Evolutionary conservation across 2,113 vertebrate species (phyloP).

Genomic region (Petrocephalus zakoni): DNA sequence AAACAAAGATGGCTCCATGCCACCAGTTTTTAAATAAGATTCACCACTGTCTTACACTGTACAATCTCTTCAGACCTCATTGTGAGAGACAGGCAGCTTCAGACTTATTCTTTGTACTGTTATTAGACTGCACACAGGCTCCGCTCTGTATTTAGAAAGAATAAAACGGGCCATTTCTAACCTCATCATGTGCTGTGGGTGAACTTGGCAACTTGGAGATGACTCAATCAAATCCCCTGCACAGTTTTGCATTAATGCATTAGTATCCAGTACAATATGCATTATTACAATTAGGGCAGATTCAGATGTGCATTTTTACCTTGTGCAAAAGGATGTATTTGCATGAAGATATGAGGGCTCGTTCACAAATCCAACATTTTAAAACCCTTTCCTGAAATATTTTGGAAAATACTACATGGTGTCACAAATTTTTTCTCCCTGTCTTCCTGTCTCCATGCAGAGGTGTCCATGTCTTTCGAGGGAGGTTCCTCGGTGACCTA

Average conservation of each 20-base stretch:
- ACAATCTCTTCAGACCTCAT: constrained; percentile 11
- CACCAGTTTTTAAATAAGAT: not conserved
- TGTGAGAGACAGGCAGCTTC: constrained; percentile 12
- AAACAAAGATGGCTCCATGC: not conserved
- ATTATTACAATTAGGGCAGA: constrained; percentile 9
- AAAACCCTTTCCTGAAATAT: constrained; percentile 15
- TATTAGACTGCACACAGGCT: constrained; percentile 16
- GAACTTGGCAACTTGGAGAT: constrained; percentile 16
- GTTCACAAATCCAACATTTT: not conserved
- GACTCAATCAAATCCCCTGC: constrained; percentile 12
- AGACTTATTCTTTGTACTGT: constrained; percentile 23
- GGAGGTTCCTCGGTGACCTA: constrained; percentile 68
- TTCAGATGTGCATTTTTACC: not conserved
- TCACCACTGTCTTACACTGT: constrained; percentile 17
- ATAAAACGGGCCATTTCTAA: constrained; percentile 10
- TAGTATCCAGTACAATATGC: constrained; percentile 7
- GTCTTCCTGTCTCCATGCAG: constrained; percentile 50
- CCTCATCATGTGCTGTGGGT: constrained; percentile 21
- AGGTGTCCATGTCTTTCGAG: constrained; percentile 78
- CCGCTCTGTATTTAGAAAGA: not conserved
- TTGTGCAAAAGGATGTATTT: constrained; percentile 16
- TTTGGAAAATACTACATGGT: not conserved
- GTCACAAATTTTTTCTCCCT: not conserved
- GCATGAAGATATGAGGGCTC: constrained; percentile 15
- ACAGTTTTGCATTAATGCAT: constrained; percentile 39